Evolutionary conservation across 2,113 vertebrate genomes (phyloP).

Genomic region (Progne subis): DNA sequence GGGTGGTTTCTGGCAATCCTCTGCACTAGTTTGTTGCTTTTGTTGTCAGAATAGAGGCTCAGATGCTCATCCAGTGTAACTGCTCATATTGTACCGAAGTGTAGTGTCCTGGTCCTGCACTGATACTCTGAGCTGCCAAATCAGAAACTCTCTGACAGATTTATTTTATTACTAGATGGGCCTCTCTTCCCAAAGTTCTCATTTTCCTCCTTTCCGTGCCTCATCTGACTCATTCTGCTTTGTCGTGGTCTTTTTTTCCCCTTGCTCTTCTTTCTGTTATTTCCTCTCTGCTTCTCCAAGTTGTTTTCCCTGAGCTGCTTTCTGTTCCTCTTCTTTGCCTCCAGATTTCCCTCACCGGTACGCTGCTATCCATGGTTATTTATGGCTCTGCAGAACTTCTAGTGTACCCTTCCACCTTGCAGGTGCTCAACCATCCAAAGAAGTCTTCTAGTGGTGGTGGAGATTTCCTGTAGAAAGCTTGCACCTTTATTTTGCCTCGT

Average conservation of each 20-base stretch:
- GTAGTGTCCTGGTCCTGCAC: background rate
- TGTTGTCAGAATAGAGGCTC: background rate
- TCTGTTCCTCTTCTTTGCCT: background rate
- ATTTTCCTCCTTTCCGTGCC: background rate
- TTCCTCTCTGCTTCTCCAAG: background rate
- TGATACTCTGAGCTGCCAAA: background rate
- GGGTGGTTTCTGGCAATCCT: background rate
- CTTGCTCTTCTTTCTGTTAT: background rate
- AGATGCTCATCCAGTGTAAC: rapidly evolving
- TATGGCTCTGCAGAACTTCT: background rate
- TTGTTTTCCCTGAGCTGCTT: background rate
- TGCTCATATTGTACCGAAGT: rapidly evolving
- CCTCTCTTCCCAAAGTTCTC: background rate
- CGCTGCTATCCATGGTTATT: background rate
- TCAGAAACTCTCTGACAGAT: background rate
- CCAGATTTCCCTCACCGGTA: background rate
- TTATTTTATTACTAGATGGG: background rate
- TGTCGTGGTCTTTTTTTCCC: background rate
- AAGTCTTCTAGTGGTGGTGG: background rate
- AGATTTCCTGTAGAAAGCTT: background rate
- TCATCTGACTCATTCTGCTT: background rate
- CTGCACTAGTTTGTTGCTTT: background rate
- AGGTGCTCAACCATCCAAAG: rapidly evolving
- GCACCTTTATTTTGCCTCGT: rapidly evolving
- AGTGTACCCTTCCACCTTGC: background rate